Base-by-base conservation (phyloP, 2,888 invertebrate species). In the Nomada flava region DNA sequence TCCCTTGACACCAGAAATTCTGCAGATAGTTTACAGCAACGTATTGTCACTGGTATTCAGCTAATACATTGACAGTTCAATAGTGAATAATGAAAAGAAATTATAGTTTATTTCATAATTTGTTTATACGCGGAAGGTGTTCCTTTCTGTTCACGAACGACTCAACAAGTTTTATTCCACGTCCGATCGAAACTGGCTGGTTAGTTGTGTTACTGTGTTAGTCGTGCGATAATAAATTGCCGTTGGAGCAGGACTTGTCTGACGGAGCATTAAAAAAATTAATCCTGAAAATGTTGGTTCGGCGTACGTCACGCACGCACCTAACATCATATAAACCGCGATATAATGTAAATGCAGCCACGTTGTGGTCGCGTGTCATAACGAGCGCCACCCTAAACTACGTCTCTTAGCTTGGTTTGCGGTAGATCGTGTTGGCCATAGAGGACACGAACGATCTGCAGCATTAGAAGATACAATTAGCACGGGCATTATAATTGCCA, bases 331-430 rank as follows among this genome's bases (percentile, higher is more conserved):
- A 87, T 78, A 84, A 75, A 88, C 86, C 80, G 81, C 86, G 88
- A 79, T 79, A 77, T 88, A 88, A 89, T 87, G 86, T 88, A 88
- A 89, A 86, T 90, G 90, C 90, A 90, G 85, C 87, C 82, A 76
- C 84, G 85, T 86, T 89, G 90, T 80, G 91, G 92, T 92, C 92
- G 92, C 93, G 92, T 92, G 92, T 92, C 92, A 83, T 86, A 87
- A 85, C 83, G 87, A 88, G 87, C 89, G 88, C 90, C 90, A 89
- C 89, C 91, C 89, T 82, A 86, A 86, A 82, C 84, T 89, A 85
- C 85, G 88, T 88, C 88, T 86, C 85, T 86, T 79, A 86, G 85
- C 86, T 85, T 86, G 84, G 85, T 84, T 89, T 87, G 76, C 72
- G 89, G 79, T 87, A 72, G 81, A 84, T 86, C 73, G 57, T 84